phyloP scores from a whole-genome alignment of 2,797 vertebrate species.

The Anguilla megastoma region DNA sequence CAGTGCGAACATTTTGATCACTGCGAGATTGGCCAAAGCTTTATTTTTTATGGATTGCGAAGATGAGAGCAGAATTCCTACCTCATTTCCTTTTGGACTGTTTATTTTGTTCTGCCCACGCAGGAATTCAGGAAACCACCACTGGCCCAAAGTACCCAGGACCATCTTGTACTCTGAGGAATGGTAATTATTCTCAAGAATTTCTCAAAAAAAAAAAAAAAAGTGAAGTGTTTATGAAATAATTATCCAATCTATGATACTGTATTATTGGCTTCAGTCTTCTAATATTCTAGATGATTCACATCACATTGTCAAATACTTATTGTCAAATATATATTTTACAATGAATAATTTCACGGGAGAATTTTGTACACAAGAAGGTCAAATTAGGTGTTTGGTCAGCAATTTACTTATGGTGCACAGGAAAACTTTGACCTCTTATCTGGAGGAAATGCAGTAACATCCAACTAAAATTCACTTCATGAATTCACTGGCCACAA shows the following conservation, averaged over 20 bases:
- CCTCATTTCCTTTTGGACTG: background rate
- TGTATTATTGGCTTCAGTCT: no score
- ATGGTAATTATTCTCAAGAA: background rate
- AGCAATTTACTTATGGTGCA: background rate
- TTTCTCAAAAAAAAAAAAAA: background rate
- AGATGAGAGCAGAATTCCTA: background rate
- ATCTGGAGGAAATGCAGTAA: slow-evolving; percentile 6
- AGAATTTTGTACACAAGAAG: background rate
- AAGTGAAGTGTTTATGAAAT: background rate
- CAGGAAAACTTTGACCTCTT: slow-evolving; percentile 30
- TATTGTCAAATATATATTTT: background rate
- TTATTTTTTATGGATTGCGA: background rate
- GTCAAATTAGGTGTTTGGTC: background rate
- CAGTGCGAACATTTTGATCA: background rate
- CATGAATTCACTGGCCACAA: slow-evolving; percentile 18
- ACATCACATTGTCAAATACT: background rate
- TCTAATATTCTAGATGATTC: background rate
- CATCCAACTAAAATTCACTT: slow-evolving; percentile 31
- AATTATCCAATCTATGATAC: background rate
- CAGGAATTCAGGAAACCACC: background rate
- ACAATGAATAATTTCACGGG: no score
- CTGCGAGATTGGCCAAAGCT: background rate
- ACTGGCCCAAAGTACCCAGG: background rate
- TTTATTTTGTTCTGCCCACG: background rate
- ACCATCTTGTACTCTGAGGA: background rate